Evolutionary conservation across 2,888 invertebrate species (phyloP).

Genomic region (Chelonus formosanus): DNA sequence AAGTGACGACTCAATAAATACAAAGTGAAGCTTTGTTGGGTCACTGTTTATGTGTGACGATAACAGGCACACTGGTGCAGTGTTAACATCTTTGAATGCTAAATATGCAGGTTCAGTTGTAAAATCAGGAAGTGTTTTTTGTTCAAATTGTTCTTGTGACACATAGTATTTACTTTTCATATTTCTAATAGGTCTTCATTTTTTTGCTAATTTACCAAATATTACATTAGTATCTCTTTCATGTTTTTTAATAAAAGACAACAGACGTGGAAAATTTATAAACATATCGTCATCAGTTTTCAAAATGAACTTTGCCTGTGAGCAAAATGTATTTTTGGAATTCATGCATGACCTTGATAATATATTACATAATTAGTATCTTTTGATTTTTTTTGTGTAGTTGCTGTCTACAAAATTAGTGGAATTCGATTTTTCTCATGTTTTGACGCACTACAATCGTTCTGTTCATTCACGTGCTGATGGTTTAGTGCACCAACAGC

Average conservation of each 20-base stretch:
- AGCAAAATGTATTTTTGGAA: conserved; percentile 76
- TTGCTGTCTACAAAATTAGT: too few species aligned
- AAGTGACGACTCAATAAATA: too few species aligned
- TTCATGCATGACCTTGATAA: too few species aligned
- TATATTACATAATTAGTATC: too few species aligned
- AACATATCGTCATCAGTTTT: conserved; percentile 84
- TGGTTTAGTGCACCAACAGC: too few species aligned
- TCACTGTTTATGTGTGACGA: too few species aligned
- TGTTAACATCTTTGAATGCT: conserved; percentile 77
- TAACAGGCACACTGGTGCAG: too few species aligned
- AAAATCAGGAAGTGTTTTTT: conserved; percentile 84
- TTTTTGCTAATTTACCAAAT: conserved; percentile 82
- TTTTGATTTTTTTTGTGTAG: too few species aligned
- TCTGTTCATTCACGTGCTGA: too few species aligned
- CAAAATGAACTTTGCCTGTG: conserved; percentile 73
- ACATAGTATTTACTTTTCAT: conserved; percentile 90
- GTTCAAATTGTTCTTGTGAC: conserved; percentile 78
- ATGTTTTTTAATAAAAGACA: conserved; percentile 66
- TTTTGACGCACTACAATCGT: too few species aligned
- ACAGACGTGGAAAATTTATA: conserved; percentile 73
- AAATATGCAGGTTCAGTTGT: conserved; percentile 94
- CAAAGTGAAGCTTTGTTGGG: too few species aligned
- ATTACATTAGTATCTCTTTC: conserved; percentile 73
- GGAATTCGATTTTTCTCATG: too few species aligned
- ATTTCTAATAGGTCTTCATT: conserved; percentile 87